Percentiles rank a stretch among this genome's conserved stretches.
Evolutionary conservation across 2,797 vertebrate genomes (phyloP).

Genomic region (Heterohyrax brucei): DNA sequence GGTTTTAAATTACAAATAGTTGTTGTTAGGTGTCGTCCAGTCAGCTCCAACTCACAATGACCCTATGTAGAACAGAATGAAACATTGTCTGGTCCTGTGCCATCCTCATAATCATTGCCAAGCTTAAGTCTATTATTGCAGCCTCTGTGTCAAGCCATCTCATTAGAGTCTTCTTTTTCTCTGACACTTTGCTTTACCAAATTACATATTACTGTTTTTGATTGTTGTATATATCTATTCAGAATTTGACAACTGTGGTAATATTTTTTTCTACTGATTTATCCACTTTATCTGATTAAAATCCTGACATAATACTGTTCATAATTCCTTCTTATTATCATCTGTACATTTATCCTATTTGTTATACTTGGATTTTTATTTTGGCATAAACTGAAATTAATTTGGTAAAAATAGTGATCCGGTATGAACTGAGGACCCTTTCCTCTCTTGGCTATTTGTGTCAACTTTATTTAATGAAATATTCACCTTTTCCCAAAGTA

Average conservation of each 20-base stretch:
- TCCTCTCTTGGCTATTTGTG: not conserved
- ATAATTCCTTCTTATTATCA: not conserved
- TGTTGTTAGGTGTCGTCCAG: too few species aligned
- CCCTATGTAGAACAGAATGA: too few species aligned
- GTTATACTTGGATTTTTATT: not conserved
- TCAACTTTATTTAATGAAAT: not conserved
- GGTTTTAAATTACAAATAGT: not conserved
- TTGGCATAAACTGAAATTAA: not conserved
- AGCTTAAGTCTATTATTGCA: too few species aligned
- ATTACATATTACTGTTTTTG: not conserved
- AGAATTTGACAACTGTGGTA: not conserved
- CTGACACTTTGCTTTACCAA: too few species aligned
- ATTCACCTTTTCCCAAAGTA: not conserved
- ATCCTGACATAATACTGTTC: not conserved
- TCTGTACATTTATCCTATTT: not conserved
- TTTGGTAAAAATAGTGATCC: not conserved
- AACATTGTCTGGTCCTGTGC: too few species aligned
- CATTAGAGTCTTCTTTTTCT: too few species aligned
- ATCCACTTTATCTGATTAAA: not conserved
- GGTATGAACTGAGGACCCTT: not conserved
- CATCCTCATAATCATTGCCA: too few species aligned
- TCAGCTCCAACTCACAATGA: too few species aligned
- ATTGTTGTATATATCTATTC: not conserved
- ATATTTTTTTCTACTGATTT: too few species aligned
- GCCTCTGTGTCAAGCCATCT: too few species aligned